phyloP scores from a whole-genome alignment of 2,797 vertebrate species.

The Fistularia commersonii region DNA sequence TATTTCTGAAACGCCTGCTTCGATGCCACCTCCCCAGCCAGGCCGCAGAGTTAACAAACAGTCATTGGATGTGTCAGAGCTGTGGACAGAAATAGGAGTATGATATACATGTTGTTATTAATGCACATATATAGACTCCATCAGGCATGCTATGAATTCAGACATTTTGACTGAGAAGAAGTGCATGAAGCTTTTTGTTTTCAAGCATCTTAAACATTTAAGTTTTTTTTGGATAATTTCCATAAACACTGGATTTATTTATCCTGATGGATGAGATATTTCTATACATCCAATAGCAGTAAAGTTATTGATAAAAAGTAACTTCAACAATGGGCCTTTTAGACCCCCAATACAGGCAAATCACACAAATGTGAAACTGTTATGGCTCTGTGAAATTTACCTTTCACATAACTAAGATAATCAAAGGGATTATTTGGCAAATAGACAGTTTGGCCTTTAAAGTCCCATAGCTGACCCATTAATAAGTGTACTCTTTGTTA shows the following conservation, averaged over 20 bases:
- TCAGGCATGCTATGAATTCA: not conserved
- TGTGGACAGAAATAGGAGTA: conserved; percentile 2
- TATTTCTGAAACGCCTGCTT: conserved; percentile 45
- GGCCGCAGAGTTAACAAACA: conserved; percentile 4
- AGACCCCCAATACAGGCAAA: too few species aligned
- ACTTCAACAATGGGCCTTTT: too few species aligned
- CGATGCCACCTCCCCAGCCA: conserved; percentile 33
- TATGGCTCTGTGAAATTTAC: conserved; percentile 13
- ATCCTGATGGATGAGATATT: too few species aligned
- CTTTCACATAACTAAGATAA: conserved; percentile 31
- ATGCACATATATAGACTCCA: conserved; percentile 1
- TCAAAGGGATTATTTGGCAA: conserved; percentile 30
- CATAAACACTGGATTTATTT: too few species aligned
- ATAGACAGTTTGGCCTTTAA: conserved; percentile 19
- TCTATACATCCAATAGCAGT: too few species aligned
- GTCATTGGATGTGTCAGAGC: conserved; percentile 25
- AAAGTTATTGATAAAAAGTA: not conserved
- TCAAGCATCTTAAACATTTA: too few species aligned
- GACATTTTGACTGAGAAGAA: too few species aligned
- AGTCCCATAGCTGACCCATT: conserved; percentile 30
- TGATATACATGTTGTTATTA: conserved; percentile 1
- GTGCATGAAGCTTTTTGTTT: too few species aligned
- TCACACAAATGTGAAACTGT: conserved; percentile 7
- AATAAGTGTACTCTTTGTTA: conserved; percentile 42
- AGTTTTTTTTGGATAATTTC: too few species aligned